Percentiles rank a stretch among this genome's conserved stretches.
Evolutionary conservation across 2,888 invertebrate genomes (phyloP).

Genomic region (Platypus cylindrus): DNA sequence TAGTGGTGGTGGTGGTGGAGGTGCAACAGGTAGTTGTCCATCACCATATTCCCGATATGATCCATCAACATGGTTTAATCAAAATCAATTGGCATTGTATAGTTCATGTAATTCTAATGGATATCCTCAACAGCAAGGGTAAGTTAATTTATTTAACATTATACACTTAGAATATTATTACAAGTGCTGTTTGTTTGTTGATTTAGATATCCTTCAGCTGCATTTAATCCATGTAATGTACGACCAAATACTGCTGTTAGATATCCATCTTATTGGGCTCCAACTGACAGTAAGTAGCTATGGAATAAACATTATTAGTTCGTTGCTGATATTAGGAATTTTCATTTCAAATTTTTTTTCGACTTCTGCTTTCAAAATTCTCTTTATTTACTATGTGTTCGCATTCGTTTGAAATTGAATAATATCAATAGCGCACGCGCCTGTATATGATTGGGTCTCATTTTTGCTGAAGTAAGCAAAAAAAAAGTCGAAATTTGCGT

Average conservation of each 20-base stretch:
- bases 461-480: background rate
- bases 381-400: too few species aligned
- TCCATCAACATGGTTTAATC: slow-evolving; percentile 29
- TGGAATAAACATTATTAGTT: too few species aligned
- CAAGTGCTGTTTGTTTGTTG: slow-evolving; percentile 1
- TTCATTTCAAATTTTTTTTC: too few species aligned
- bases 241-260: slow-evolving; percentile 36
- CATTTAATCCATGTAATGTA: slow-evolving; percentile 42
- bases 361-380: too few species aligned
- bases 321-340: too few species aligned
- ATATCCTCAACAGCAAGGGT: slow-evolving; percentile 28
- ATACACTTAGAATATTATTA: too few species aligned
- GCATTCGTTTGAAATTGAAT: too few species aligned
- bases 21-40: too few species aligned
- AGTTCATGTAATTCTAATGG: slow-evolving; percentile 17
- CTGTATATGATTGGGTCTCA: too few species aligned
- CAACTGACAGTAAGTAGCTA: slow-evolving; percentile 31
- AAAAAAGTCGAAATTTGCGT: background rate
- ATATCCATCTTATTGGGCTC: slow-evolving; percentile 33
- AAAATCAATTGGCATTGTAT: slow-evolving; percentile 24
- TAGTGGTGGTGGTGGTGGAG: too few species aligned
- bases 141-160: too few species aligned
- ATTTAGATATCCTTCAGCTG: slow-evolving; percentile 31
- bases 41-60: slow-evolving; percentile 46
- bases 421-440: slow-evolving; percentile 20